phyloP scores from a whole-genome alignment of 2,113 vertebrate genomes.

The Hiodon alosoides region DNA sequence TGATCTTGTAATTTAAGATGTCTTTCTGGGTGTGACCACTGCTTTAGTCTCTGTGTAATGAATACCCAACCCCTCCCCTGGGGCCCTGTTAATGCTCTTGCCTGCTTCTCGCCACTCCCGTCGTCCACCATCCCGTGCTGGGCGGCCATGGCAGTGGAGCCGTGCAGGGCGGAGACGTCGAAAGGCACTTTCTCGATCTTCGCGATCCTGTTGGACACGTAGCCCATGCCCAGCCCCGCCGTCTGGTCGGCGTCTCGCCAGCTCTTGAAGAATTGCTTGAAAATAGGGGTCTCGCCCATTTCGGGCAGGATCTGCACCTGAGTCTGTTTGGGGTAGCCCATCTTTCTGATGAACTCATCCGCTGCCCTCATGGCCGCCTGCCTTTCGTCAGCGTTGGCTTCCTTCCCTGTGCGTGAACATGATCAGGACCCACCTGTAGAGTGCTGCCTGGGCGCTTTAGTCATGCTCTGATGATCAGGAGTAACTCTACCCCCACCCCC shows the following conservation, averaged over 20 bases:
- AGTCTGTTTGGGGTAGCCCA: slow-evolving; percentile 71
- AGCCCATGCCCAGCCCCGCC: slow-evolving; percentile 64
- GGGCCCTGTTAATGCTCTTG: slow-evolving; percentile 10
- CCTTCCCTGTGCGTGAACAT: slow-evolving; percentile 56
- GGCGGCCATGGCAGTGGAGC: slow-evolving; percentile 76
- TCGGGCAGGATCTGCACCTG: slow-evolving; percentile 84
- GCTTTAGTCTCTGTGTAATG: background rate
- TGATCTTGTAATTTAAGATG: slow-evolving; percentile 14
- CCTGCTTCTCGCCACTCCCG: slow-evolving; percentile 74
- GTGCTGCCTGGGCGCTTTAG: no score
- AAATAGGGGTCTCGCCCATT: slow-evolving; percentile 77
- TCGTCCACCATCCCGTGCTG: slow-evolving; percentile 83
- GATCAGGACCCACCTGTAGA: background rate
- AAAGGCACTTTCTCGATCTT: slow-evolving; percentile 78
- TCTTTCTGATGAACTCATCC: slow-evolving; percentile 73
- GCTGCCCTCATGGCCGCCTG: slow-evolving; percentile 73
- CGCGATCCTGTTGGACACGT: slow-evolving; percentile 73
- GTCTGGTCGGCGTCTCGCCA: slow-evolving; percentile 79
- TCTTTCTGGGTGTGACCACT: background rate
- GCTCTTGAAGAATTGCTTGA: slow-evolving; percentile 88
- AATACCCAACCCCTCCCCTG: background rate
- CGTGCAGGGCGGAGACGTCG: slow-evolving; percentile 69
- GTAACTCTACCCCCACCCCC: background rate
- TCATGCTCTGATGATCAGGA: no score
- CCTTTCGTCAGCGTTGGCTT: slow-evolving; percentile 72